phyloP scores from a whole-genome alignment of 1,140 invertebrate genomes.

The Anadara kagoshimensis region DNA sequence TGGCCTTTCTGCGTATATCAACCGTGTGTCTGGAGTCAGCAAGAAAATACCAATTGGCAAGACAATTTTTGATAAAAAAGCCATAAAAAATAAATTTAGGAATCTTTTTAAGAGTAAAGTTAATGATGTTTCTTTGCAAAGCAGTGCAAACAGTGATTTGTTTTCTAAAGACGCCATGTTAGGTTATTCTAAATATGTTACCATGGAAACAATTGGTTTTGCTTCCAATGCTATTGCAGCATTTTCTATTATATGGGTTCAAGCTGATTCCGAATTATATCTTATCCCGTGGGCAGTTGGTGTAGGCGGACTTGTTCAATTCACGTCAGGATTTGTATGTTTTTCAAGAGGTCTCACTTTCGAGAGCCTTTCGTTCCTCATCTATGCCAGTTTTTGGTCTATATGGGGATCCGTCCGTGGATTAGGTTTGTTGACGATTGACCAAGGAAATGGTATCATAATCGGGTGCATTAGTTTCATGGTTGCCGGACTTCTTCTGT shows the following conservation, averaged over 20 bases:
- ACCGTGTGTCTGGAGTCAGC: conserved; percentile 23
- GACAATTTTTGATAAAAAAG: conserved; percentile 19
- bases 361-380: conserved; percentile 57
- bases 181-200: conserved; percentile 56
- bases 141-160: background rate
- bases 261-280: conserved; percentile 19
- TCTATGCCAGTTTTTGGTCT: conserved; percentile 52
- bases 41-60: conserved; percentile 50
- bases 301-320: conserved; percentile 52
- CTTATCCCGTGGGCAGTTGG: conserved; percentile 51
- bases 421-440: conserved; percentile 32
- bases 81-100: conserved; percentile 3
- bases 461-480: conserved; percentile 50
- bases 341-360: conserved; percentile 59
- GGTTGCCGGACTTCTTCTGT: conserved; percentile 41
- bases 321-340: conserved; percentile 51
- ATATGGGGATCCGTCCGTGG: conserved; percentile 56
- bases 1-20: conserved; percentile 48
- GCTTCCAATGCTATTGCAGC: conserved; percentile 51
- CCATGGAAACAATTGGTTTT: conserved; percentile 53
- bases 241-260: conserved; percentile 49
- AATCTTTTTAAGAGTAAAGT: conserved; percentile 16
- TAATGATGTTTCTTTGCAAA: conserved; percentile 15
- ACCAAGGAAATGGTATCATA: conserved; percentile 28
- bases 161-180: conserved; percentile 50